phyloP scores from a whole-genome alignment of 1,140 invertebrate species.

The Bombyx mori region ASM3026992v2 NC_085126.1:6265501-6266000 shows the following conservation, averaged over 20 bases:
- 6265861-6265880: constrained; percentile 94
- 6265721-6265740: constrained; percentile 92
- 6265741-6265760: constrained; percentile 94
- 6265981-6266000: no score
- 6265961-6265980: no score
- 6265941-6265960: constrained; percentile 81
- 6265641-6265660: no score
- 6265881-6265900: constrained; percentile 89
- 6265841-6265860: constrained; percentile 95
- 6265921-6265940: constrained; percentile 97
- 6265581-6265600: no score
- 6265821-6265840: constrained; percentile 98
- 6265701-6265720: constrained; percentile 75
- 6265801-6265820: constrained; percentile 94
- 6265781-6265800: constrained; percentile 99
- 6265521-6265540: no score
- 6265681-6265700: background rate
- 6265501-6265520: no score
- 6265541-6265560: no score
- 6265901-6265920: constrained; percentile 92
- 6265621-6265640: no score
- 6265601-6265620: no score
- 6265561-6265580: no score
- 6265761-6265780: constrained; percentile 99
- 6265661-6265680: no score